Percentiles rank a stretch among this genome's conserved stretches.
Conservation (phyloP, 64 coral and sea anemone species). For the Stichodactyla helianthus region DNA sequence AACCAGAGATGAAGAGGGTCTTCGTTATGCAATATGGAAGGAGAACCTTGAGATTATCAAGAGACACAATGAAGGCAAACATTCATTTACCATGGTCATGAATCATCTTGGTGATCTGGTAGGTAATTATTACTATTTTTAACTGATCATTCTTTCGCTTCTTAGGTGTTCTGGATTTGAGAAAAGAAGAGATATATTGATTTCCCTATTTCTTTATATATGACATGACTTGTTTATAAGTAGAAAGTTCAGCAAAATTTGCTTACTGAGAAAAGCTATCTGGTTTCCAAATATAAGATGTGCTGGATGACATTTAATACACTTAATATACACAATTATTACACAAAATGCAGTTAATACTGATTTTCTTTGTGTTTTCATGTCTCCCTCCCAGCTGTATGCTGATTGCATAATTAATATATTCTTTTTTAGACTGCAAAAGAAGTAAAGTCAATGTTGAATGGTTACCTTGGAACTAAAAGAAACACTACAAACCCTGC, state of each 20-base stretch:
- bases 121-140: background rate
- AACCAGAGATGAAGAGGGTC: background rate
- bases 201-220: too few species aligned
- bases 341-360: too few species aligned
- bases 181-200: too few species aligned
- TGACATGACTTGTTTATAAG: too few species aligned
- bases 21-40: slow-evolving; percentile 17
- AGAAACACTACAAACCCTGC: background rate
- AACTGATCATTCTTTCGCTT: background rate
- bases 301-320: too few species aligned
- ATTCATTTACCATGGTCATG: slow-evolving; percentile 61
- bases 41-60: slow-evolving; percentile 14
- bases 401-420: too few species aligned
- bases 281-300: too few species aligned
- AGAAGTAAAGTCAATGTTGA: slow-evolving; percentile 62
- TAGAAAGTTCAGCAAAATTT: too few species aligned
- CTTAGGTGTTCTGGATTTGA: background rate
- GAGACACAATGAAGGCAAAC: slow-evolving; percentile 59
- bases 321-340: too few species aligned
- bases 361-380: too few species aligned
- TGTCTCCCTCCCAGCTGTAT: too few species aligned
- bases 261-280: too few species aligned
- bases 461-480: slow-evolving; percentile 59
- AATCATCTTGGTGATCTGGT: slow-evolving; percentile 93
- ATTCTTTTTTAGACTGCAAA: slow-evolving; percentile 39